These are phyloP conservation scores for Cephalopachus bancanus DNA, from an alignment of 2,797 vertebrate species.

Conservation along the genomic window DNA sequence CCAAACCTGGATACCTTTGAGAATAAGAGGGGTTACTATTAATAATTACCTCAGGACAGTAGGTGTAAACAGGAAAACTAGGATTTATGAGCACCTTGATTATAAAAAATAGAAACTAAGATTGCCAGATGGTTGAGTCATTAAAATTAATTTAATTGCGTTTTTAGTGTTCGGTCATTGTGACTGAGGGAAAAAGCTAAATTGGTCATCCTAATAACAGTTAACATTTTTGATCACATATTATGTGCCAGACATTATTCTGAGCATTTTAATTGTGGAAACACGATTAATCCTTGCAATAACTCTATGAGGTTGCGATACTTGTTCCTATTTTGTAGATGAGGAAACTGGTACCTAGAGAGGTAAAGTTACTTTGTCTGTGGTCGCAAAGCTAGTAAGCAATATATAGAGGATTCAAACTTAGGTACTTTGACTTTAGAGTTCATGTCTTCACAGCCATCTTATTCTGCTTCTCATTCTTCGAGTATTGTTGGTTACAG, in stretches of 20 bases:
- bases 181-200: slow-evolving; percentile 39
- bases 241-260: slow-evolving; percentile 19
- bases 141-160: slow-evolving; percentile 65
- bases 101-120: slow-evolving; percentile 59
- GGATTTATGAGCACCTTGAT: slow-evolving; percentile 55
- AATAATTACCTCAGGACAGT: slow-evolving; percentile 38
- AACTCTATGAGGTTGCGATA: not conserved
- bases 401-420: slow-evolving; percentile 21
- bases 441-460: not conserved
- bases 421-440: not conserved
- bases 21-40: slow-evolving; percentile 58
- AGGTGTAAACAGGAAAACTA: slow-evolving; percentile 40
- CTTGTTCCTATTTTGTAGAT: slow-evolving; percentile 11
- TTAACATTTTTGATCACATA: slow-evolving; percentile 32
- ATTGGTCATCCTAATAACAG: slow-evolving; percentile 46
- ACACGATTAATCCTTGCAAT: not conserved
- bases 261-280: slow-evolving; percentile 55
- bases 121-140: slow-evolving; percentile 45
- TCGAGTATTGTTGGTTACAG: not conserved
- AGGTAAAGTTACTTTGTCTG: not conserved
- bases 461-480: not conserved
- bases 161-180: slow-evolving; percentile 50
- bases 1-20: slow-evolving; percentile 45
- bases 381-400: not conserved
- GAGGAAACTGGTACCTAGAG: slow-evolving; percentile 13